A percentile compares a stretch with the other conserved stretches of the same genome.
Conservation (phyloP, 1,140 invertebrate species). For the Brachionus rubens region DNA sequence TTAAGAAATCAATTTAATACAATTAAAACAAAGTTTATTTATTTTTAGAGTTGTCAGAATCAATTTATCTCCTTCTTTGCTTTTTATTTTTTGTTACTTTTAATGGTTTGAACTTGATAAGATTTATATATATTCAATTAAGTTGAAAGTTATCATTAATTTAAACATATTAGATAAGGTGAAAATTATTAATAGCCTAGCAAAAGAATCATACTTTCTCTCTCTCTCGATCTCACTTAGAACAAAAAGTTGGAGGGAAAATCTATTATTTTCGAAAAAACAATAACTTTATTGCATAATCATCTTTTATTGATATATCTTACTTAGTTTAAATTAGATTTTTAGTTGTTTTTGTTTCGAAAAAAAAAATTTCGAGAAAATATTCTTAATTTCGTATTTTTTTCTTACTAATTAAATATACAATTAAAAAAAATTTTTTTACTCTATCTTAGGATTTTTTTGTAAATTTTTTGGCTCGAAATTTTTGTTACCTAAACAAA, state of each 20-base stretch:
- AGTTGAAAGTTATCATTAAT: constrained; percentile 8
- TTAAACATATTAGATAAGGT: constrained; percentile 31
- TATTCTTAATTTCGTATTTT: constrained; percentile 23
- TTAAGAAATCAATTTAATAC: not conserved
- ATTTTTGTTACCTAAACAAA: too few relatives aligned
- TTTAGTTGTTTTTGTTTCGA: not conserved
- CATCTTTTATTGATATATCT: constrained; percentile 25
- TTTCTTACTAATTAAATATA: not conserved
- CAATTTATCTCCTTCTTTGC: not conserved
- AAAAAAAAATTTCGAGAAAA: not conserved
- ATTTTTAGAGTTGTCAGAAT: too few relatives aligned
- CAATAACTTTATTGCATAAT: constrained; percentile 30
- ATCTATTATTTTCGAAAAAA: not conserved
- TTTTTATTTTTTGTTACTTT: too few relatives aligned
- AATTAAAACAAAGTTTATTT: too few relatives aligned
- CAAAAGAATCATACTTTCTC: too few relatives aligned
- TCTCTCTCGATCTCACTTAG: not conserved
- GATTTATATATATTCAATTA: not conserved
- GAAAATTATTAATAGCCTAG: constrained; percentile 21
- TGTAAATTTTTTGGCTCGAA: too few relatives aligned
- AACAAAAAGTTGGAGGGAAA: not conserved
- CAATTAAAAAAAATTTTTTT: constrained; percentile 5
- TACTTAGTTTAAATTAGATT: constrained; percentile 40
- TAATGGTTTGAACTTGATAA: not conserved
- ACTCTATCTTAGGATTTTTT: not conserved